Percentiles rank a stretch among this genome's conserved stretches.
Evolutionary conservation across 1,140 invertebrate species (phyloP).

Genomic region (fruit fly (Drosophila melanogaster)): Release_6_plus_ISO1_MT NT_033779.5:13045001-13045500

Average conservation of each 20-base stretch:
- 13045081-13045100: conserved; percentile 64
- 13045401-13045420: conserved; percentile 35
- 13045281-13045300: conserved; percentile 52
- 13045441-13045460: conserved; percentile 60
- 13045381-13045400: conserved; percentile 64
- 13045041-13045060: conserved; percentile 83
- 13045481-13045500: conserved; percentile 64
- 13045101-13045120: conserved; percentile 75
- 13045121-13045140: conserved; percentile 5
- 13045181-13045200: neutral
- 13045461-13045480: conserved; percentile 74
- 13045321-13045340: conserved; percentile 8
- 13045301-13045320: conserved; percentile 24
- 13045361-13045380: conserved; percentile 64
- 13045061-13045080: conserved; percentile 75
- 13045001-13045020: conserved; percentile 61
- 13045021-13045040: conserved; percentile 32
- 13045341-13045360: conserved; percentile 59
- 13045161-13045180: conserved; percentile 38
- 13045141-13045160: conserved; percentile 71
- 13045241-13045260: conserved; percentile 76
- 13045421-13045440: neutral
- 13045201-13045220: neutral
- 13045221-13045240: conserved; percentile 58
- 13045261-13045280: conserved; percentile 69